Conservation (phyloP, 2,888 invertebrate species). For the Eueremaeus valkanovi region DNA sequence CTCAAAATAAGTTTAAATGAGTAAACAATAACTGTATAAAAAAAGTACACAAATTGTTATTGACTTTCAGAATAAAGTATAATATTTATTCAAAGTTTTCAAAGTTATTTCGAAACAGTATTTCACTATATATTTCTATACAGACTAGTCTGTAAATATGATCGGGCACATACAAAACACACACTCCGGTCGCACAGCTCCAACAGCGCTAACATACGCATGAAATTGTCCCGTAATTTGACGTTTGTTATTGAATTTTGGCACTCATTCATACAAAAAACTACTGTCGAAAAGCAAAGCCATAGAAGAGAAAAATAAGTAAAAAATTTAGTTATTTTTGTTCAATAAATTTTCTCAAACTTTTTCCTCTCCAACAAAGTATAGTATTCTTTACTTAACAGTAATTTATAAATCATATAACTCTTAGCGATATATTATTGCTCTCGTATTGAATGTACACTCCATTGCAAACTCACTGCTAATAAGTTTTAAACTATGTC, state of each 20-base stretch:
- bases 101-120: neutral
- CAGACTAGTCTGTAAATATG: neutral
- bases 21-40: neutral
- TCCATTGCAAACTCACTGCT: neutral
- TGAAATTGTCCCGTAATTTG: slow-evolving; percentile 28
- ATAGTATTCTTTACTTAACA: slow-evolving; percentile 3
- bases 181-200: neutral
- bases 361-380: neutral
- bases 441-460: neutral
- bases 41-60: neutral
- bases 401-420: slow-evolving; percentile 27
- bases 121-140: neutral
- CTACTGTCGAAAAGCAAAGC: neutral
- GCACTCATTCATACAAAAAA: slow-evolving; percentile 5
- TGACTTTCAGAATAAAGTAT: neutral
- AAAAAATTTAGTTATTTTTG: neutral
- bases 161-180: neutral
- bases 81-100: slow-evolving; percentile 3
- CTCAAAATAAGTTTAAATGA: neutral
- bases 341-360: neutral
- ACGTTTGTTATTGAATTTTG: slow-evolving; percentile 19
- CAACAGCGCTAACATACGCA: neutral
- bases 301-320: neutral
- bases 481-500: slow-evolving; percentile 34
- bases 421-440: neutral